Evolutionary conservation across 2,888 invertebrate genomes (phyloP).

Genomic region (Endomychus coccineus): DNA sequence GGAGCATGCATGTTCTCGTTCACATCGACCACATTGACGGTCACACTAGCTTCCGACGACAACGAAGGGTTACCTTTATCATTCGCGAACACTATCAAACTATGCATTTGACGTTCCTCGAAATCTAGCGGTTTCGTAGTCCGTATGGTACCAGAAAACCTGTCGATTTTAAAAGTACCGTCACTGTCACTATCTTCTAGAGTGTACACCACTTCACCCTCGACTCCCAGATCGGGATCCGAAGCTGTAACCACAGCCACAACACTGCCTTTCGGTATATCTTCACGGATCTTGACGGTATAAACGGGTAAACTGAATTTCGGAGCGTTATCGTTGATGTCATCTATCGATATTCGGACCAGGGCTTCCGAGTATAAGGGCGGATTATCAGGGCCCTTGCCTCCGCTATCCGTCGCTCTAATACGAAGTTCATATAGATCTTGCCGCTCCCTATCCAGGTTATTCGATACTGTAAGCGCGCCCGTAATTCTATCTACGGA

Average conservation of each 20-base stretch:
- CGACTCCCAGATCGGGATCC: constrained; percentile 79
- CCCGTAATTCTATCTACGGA: constrained; percentile 70
- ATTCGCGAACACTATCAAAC: constrained; percentile 74
- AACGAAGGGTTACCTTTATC: constrained; percentile 81
- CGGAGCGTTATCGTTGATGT: constrained; percentile 87
- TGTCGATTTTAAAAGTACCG: constrained; percentile 74
- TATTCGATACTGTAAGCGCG: constrained; percentile 64
- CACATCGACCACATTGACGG: constrained; percentile 85
- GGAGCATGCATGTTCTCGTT: constrained; percentile 88
- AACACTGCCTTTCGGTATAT: constrained; percentile 80
- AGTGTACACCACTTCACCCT: constrained; percentile 75
- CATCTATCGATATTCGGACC: constrained; percentile 75
- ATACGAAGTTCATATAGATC: constrained; percentile 73
- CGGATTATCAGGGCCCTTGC: constrained; percentile 49
- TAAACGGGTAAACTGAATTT: constrained; percentile 70
- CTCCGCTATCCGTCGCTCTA: constrained; percentile 68
- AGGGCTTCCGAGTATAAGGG: constrained; percentile 72
- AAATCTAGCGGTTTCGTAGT: constrained; percentile 75
- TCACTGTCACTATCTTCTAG: constrained; percentile 64
- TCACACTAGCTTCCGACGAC: constrained; percentile 70
- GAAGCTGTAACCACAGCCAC: constrained; percentile 76
- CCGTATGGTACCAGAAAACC: constrained; percentile 76
- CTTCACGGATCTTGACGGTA: constrained; percentile 78
- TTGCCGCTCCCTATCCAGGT: constrained; percentile 79
- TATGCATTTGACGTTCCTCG: constrained; percentile 83